phyloP scores from a whole-genome alignment of 2,797 vertebrate species.

The Valencia hispanica region DNA sequence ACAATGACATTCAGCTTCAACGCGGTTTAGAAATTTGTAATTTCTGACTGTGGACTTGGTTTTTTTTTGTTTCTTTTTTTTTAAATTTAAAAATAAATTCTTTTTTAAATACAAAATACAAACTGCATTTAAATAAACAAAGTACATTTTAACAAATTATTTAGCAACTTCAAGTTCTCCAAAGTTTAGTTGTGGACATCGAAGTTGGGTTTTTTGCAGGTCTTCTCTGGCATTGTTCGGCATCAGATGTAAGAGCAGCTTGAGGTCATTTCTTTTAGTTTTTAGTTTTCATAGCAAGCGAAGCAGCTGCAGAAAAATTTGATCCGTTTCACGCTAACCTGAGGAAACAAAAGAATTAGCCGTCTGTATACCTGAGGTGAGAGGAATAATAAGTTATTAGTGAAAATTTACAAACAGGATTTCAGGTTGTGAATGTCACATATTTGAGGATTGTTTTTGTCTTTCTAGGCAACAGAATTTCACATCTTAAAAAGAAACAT shows the following conservation, averaged over 20 bases:
- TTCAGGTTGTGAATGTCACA: too few species aligned
- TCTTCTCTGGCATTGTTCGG: neutral
- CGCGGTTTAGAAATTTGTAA: too few species aligned
- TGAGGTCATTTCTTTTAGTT: constrained; percentile 51
- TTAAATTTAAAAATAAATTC: too few species aligned
- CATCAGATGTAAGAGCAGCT: neutral
- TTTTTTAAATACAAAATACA: too few species aligned
- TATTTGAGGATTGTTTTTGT: neutral
- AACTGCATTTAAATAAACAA: too few species aligned
- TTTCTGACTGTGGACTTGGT: too few species aligned
- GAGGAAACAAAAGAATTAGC: constrained; percentile 7
- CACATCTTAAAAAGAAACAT: neutral
- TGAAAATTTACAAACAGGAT: too few species aligned
- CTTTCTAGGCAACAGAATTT: neutral
- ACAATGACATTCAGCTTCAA: rapidly evolving
- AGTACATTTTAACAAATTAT: too few species aligned
- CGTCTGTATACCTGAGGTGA: neutral
- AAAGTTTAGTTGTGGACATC: neutral
- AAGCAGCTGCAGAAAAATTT: constrained; percentile 18
- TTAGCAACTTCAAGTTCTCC: too few species aligned
- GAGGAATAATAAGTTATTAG: neutral
- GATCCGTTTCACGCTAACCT: too few species aligned
- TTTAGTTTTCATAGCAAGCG: constrained; percentile 58
- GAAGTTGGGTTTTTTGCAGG: neutral
- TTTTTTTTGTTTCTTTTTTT: too few species aligned